Evolutionary conservation across 2,888 invertebrate species (phyloP).

Genomic region (Chromoteleia sp.): DNA sequence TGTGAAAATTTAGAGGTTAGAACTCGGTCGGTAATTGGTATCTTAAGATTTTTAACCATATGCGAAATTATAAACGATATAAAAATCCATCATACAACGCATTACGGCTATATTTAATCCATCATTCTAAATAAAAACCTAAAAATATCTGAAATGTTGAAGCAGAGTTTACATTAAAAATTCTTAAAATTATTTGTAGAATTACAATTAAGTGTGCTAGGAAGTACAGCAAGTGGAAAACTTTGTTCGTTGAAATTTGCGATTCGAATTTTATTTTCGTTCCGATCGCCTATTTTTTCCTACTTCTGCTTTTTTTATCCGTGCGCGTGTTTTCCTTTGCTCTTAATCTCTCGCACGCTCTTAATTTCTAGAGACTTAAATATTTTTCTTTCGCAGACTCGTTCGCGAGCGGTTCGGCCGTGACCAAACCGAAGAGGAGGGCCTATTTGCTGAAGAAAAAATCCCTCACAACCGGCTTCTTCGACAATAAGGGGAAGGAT

Average conservation of each 20-base stretch:
- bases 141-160: too few relatives aligned
- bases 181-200: not conserved
- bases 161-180: too few relatives aligned
- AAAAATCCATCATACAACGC: too few relatives aligned
- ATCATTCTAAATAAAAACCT: too few relatives aligned
- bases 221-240: constrained; percentile 1
- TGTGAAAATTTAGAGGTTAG: too few relatives aligned
- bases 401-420: constrained; percentile 82
- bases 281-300: constrained; percentile 34
- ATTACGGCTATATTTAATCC: too few relatives aligned
- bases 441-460: constrained; percentile 93
- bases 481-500: constrained; percentile 91
- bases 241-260: constrained; percentile 14
- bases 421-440: constrained; percentile 91
- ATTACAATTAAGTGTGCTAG: not conserved
- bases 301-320: constrained; percentile 48
- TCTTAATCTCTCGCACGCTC: constrained; percentile 44
- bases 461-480: constrained; percentile 94
- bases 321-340: constrained; percentile 18
- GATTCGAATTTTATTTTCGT: constrained; percentile 37
- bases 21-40: too few relatives aligned
- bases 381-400: constrained; percentile 83
- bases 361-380: constrained; percentile 39
- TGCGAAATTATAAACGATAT: too few relatives aligned
- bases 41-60: too few relatives aligned